Percentiles rank a stretch among this genome's conserved stretches.
Evolutionary conservation across 2,797 vertebrate species (phyloP).

Genomic region (Odontamblyopus lacepedii): DNA sequence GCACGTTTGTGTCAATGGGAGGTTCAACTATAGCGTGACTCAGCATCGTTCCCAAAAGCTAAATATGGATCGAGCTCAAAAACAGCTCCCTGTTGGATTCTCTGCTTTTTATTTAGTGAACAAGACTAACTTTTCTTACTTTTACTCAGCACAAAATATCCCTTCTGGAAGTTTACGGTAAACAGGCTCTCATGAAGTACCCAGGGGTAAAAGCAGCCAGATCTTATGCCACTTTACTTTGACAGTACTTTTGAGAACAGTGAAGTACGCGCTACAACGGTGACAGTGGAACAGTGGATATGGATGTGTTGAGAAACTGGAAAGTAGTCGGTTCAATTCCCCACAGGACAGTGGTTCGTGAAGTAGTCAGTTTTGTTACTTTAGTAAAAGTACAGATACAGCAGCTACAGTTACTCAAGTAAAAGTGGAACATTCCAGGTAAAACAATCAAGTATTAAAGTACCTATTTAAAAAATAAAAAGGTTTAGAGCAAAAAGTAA

Average conservation of each 20-base stretch:
- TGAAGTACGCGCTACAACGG: not conserved
- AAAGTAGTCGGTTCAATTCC: not conserved
- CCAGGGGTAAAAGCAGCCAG: not conserved
- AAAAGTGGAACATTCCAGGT: no score
- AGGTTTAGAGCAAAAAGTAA: no score
- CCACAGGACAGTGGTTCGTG: no score
- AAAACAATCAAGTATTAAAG: no score
- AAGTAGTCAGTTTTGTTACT: no score
- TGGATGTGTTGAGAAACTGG: not conserved
- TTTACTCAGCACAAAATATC: constrained; percentile 26
- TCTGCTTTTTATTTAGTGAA: constrained; percentile 19
- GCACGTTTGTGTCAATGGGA: constrained; percentile 50
- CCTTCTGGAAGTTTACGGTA: constrained; percentile 1
- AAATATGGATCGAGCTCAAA: constrained; percentile 47
- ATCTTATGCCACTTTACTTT: not conserved
- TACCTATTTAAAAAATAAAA: no score
- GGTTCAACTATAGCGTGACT: constrained; percentile 56
- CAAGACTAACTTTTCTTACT: constrained; percentile 17
- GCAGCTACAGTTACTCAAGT: no score
- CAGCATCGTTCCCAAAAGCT: constrained; percentile 61
- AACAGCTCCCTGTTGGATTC: constrained; percentile 27
- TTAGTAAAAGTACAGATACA: no score
- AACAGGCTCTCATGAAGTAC: not conserved
- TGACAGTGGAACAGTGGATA: not conserved
- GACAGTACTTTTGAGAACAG: not conserved